Conservation (phyloP, 2,113 vertebrate species). For the Oreotrochilus melanogaster region DNA sequence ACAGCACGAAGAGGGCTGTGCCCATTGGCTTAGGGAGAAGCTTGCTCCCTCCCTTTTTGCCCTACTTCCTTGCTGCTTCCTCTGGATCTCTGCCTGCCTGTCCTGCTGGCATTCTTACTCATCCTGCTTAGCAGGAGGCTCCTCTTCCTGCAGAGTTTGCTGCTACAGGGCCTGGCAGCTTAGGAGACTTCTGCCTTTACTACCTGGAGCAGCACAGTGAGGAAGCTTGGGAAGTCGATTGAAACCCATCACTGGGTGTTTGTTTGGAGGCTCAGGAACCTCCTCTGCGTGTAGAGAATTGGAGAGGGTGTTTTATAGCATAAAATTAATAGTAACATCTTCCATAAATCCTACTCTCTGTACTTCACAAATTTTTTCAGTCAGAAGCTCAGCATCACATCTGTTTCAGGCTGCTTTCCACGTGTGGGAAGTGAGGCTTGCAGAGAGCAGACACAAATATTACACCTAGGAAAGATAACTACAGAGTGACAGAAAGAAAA, state of each 20-base stretch:
- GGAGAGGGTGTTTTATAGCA: not conserved
- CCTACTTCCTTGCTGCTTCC: slow-evolving; percentile 5
- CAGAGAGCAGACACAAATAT: fast-evolving
- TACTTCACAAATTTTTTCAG: not conserved
- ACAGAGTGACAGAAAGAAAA: not conserved
- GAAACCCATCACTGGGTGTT: not conserved
- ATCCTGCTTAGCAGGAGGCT: not conserved
- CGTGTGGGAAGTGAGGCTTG: not conserved
- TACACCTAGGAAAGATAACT: not conserved
- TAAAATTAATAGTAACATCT: not conserved
- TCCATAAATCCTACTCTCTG: fast-evolving
- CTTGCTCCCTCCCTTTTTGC: not conserved
- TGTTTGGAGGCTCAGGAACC: not conserved
- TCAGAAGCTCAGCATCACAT: not conserved
- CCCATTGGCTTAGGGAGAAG: not conserved
- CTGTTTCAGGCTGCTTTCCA: not conserved
- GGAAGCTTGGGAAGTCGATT: not conserved
- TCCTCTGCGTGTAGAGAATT: fast-evolving
- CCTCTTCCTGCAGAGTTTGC: not conserved
- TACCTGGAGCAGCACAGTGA: not conserved
- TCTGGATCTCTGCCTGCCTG: not conserved
- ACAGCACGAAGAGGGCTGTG: not conserved
- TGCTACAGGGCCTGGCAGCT: not conserved
- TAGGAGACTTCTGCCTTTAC: not conserved
- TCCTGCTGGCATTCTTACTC: not conserved